These are phyloP conservation scores for Diceros bicornis DNA, from an alignment of 2,797 vertebrate genomes.

Conservation along the genomic window DNA sequence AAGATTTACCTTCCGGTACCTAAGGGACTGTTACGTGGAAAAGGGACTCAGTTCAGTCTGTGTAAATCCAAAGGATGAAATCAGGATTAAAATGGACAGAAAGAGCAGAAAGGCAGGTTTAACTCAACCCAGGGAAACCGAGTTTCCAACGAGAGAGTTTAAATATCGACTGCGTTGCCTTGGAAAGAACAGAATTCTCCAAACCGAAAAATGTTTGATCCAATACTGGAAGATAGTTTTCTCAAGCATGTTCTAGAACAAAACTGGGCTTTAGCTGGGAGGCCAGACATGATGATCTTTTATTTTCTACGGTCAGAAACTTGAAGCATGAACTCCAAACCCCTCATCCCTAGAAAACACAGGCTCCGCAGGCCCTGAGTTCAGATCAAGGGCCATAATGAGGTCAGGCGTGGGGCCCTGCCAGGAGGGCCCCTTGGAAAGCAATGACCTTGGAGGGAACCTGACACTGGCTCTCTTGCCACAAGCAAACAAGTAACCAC, in stretches of 20 bases:
- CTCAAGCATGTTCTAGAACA: not conserved
- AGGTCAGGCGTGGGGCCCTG: not conserved
- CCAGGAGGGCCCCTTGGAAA: not conserved
- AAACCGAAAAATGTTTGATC: not conserved
- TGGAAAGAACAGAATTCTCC: not conserved
- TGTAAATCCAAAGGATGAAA: not conserved
- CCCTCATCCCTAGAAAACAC: not conserved
- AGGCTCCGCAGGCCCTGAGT: not conserved
- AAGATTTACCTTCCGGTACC: rapidly evolving
- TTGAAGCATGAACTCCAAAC: not conserved
- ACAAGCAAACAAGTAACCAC: not conserved
- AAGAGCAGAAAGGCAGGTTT: not conserved
- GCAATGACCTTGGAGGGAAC: not conserved
- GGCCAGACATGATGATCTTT: not conserved
- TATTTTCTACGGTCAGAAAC: not conserved
- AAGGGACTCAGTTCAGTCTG: not conserved
- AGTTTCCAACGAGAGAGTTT: not conserved
- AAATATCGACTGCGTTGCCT: not conserved
- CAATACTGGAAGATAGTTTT: not conserved
- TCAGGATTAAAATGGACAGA: not conserved
- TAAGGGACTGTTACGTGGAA: rapidly evolving
- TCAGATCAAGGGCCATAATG: not conserved
- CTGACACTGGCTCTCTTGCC: not conserved
- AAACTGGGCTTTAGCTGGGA: not conserved
- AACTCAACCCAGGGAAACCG: not conserved